Evolutionary conservation across 2,113 vertebrate genomes (phyloP), one percentile per base, ranked within the genome.

Genomic region (Potamarius usumacintae): DNA sequence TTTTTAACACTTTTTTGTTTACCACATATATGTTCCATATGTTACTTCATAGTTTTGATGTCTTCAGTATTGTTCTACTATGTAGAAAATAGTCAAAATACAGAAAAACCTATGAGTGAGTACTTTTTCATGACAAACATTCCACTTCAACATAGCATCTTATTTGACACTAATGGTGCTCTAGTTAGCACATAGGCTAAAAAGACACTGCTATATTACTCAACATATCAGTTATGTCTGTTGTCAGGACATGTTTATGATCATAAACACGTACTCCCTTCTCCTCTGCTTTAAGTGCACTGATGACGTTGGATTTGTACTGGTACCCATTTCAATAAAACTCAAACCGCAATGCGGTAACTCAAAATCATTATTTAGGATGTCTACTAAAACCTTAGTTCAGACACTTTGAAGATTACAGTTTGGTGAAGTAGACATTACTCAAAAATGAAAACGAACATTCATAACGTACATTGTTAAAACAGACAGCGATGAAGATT

Each of bases 251-350:
- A 42, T 42, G 34, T 42, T 42, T 42, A 42, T 42, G 34, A 42
- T 69, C 27, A 53, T 84, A 52, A 34, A 20, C 52, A 34, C 82
- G 11, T 55, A 25, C 18, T 72, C 7, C 53, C 8, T n/a, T 14
- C 53, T 74, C 69, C 20, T 60, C 53, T 42, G 52, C 83, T 85
- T 74, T 74, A 74, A 74, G 83, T 50, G 27, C 69, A 72, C 58
- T 84, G 69, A 74, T 74, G 22, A 8, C 83, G 18, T 85, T 85
- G 67, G 55, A 85, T 85, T 74, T 85, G 67, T 42, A 14, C 69
- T 58, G 67, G 18, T 10, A 34, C 2, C 2, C 2, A 42, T 42
- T 3, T 3, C 34, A 42, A 42, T 42, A 42, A 42, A 42, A 42
- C 34, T 42, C 34, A 42, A 15, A 12, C 25, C 42, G 4, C 42